phyloP scores from a whole-genome alignment of 2,113 vertebrate species.

The Elaphurus davidianus region DNA sequence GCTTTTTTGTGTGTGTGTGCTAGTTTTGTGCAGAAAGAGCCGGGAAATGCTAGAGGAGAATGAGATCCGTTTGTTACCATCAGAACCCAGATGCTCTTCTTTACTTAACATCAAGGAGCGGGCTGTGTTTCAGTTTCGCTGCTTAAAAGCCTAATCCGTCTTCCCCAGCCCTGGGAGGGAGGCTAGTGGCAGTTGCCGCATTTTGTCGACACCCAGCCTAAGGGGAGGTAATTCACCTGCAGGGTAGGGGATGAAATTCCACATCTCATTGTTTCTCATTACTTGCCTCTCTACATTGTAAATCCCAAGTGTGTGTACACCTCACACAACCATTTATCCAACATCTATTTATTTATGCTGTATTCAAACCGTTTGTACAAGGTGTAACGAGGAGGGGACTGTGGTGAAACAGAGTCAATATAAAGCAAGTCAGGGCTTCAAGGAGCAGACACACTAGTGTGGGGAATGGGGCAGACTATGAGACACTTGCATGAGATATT shows the following conservation, averaged over 20 bases:
- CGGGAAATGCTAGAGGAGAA: neutral
- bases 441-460: neutral
- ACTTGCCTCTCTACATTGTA: neutral
- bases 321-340: neutral
- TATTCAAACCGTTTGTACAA: neutral
- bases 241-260: neutral
- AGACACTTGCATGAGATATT: neutral
- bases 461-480: accelerated
- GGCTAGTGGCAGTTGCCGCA: neutral
- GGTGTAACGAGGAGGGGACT: neutral
- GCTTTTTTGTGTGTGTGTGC: neutral
- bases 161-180: neutral
- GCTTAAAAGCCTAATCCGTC: neutral
- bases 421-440: neutral
- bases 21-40: neutral
- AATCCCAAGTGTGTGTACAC: neutral
- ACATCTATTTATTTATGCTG: neutral
- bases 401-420: neutral
- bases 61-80: neutral
- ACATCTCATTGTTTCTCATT: neutral
- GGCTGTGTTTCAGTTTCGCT: neutral
- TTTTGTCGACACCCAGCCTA: neutral
- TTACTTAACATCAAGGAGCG: neutral
- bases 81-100: neutral
- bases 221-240: neutral